Evolutionary conservation across 37 sponge, comb jelly and placozoan genomes (phyloP).

Genomic region (Lycopodina hypogea): DNA sequence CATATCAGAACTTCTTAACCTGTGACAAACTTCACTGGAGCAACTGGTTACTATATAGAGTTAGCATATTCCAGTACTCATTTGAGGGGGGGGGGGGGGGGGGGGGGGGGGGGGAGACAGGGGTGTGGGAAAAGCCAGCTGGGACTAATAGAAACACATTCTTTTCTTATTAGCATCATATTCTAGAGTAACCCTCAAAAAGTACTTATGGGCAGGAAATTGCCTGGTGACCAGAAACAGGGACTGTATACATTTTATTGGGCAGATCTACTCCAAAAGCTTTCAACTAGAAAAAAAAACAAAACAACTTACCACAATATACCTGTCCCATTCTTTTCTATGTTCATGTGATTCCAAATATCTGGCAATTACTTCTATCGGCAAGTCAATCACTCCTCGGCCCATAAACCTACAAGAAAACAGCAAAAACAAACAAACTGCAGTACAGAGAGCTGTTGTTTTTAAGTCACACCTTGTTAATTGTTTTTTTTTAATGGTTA

Average conservation of each 20-base stretch:
- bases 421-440: constrained; percentile 3
- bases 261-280: not conserved
- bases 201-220: not conserved
- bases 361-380: constrained; percentile 28
- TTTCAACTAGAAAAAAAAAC: not conserved
- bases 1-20: too few species aligned
- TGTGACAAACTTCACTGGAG: too few species aligned
- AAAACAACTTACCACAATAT: constrained; percentile 26
- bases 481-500: too few species aligned
- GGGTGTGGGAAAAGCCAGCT: too few species aligned
- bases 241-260: too few species aligned
- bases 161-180: not conserved
- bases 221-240: too few species aligned
- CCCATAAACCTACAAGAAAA: constrained; percentile 36
- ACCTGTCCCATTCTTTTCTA: constrained; percentile 31
- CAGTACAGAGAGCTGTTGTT: not conserved
- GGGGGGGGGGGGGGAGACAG: too few species aligned
- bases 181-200: not conserved
- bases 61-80: too few species aligned
- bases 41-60: too few species aligned
- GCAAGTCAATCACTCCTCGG: constrained; percentile 45
- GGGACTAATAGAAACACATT: not conserved
- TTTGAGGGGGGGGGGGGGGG: too few species aligned
- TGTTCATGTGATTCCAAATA: constrained; percentile 6
- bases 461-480: too few species aligned